phyloP scores from a whole-genome alignment of 2,888 invertebrate genomes.

The Sphecodes monilicornis region DNA sequence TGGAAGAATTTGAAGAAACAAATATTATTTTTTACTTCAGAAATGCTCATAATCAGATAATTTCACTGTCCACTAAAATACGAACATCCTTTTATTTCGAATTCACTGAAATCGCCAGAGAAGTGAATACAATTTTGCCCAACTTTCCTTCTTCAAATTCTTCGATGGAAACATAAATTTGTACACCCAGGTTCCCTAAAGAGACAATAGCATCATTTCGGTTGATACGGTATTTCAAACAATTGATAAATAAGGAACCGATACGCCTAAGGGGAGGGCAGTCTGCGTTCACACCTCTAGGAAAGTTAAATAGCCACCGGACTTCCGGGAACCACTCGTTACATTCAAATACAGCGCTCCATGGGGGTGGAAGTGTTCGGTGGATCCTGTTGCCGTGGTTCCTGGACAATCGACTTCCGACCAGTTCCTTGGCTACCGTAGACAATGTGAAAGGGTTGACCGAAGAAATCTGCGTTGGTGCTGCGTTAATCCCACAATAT shows the following conservation, averaged over 20 bases:
- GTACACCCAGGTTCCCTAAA: neutral
- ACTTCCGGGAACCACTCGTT: neutral
- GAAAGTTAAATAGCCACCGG: neutral
- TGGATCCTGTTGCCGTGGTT: neutral
- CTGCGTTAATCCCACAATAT: conserved; percentile 69
- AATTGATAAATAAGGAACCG: neutral
- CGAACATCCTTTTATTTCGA: neutral
- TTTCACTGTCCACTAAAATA: too few relatives aligned
- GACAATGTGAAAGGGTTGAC: conserved; percentile 24
- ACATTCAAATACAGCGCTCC: conserved; percentile 26
- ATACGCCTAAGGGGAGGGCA: neutral
- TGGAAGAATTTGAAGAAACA: neutral
- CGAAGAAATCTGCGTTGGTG: neutral
- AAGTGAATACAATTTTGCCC: too few relatives aligned
- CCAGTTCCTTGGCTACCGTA: conserved; percentile 35
- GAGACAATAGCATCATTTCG: neutral
- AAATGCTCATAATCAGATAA: too few relatives aligned
- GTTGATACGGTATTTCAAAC: neutral
- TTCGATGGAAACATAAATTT: neutral
- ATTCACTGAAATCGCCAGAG: neutral
- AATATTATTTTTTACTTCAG: neutral
- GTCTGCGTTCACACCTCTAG: neutral
- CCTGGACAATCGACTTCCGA: conserved; percentile 36
- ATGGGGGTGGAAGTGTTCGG: neutral
- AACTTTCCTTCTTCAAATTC: too few relatives aligned